Evolutionary conservation across 2,888 invertebrate genomes (phyloP), one percentile per base, ranked within the genome.

Genomic region (Eurois occulta): DNA sequence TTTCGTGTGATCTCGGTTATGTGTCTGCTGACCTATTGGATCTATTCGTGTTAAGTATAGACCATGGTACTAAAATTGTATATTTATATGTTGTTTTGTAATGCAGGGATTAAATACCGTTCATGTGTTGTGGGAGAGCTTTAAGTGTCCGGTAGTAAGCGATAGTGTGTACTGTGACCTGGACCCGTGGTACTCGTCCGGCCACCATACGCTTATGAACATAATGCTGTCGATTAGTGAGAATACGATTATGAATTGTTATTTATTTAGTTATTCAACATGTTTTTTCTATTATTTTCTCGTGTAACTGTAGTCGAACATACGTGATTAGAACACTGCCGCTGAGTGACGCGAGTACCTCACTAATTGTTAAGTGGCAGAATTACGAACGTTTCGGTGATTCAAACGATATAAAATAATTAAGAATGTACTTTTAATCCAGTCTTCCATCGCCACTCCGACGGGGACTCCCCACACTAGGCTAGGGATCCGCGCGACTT

Each of bases 381-480:
- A 86, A 75, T 78, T 67, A 82, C 75, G 78, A 81, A 80, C 78
- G 77, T 80, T 83, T 88, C 77, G 83, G 75, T 86, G 76, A 86
- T 81, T 84, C 81, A 84, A 80, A 85, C 79, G 84, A 80, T 85
- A 79, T 81, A 84, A 86, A 87, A 77, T 86, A 76, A 86, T 85
- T 85, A 87, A 87, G 84, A 81, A 81, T 86, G 86, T 87, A 88
- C 88, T 88, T 89, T 90, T 88, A 91, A 93, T 91, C 91, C 93
- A 93, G 95, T 95, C 95, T 95, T 95, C 95, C 95, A 94, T 91
- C 92, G 90, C 81, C 79, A 82, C 83, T 86, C 80, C 72, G 83
- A 78, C 79, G 75, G 79, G 85, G 81, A 75, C 72, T 62, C 69
- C 78, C 83, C 81, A 75, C 86, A 86, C 83, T 87, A 90, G 90